These are phyloP conservation scores for Eriosoma lanigerum DNA, from an alignment of 1,140 invertebrate species.

Conservation along the genomic window DNA sequence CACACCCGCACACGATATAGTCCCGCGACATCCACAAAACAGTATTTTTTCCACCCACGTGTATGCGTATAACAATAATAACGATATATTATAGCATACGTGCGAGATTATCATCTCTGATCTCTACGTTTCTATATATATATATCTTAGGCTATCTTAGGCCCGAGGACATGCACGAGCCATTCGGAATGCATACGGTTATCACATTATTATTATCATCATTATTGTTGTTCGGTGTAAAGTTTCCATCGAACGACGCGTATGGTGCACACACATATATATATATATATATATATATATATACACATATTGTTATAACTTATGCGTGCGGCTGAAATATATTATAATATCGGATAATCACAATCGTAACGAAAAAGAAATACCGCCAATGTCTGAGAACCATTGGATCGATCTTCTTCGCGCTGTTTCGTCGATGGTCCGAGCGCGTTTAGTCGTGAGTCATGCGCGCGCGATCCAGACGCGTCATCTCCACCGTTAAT, in stretches of 20 bases:
- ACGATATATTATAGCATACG: no score
- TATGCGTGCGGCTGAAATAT: no score
- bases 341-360: no score
- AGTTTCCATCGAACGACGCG: not conserved
- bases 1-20: not conserved
- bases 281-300: no score
- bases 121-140: no score
- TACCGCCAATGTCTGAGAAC: not conserved
- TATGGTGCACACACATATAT: not conserved
- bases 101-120: not conserved
- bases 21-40: not conserved
- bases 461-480: not conserved
- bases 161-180: constrained; percentile 20
- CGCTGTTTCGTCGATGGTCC: not conserved
- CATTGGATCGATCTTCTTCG: constrained; percentile 7
- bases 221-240: not conserved
- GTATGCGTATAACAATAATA: not conserved
- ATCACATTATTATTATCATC: not conserved
- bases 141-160: no score
- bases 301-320: no score
- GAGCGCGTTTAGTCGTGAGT: not conserved
- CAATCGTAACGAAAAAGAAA: no score
- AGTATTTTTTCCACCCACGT: not conserved
- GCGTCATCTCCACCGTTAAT: constrained; percentile 42
- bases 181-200: not conserved